Conservation (phyloP, 1,140 invertebrate genomes). For the Nilaparvata lugens region DNA sequence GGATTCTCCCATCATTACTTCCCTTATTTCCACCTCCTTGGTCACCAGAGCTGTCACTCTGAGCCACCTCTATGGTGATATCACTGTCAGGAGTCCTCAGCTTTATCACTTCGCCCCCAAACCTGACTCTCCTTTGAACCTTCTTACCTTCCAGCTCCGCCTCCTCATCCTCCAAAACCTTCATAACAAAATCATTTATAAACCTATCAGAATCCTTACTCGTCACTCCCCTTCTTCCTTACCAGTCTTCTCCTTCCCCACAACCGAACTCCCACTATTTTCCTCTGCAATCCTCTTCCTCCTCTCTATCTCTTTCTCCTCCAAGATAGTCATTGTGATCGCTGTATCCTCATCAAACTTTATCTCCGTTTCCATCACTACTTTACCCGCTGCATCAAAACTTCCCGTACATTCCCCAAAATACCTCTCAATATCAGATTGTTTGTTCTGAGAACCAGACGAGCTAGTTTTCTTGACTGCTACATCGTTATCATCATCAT, state of each 20-base stretch:
- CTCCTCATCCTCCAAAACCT: constrained; percentile 22
- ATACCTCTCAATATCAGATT: constrained; percentile 5
- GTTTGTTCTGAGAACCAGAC: neutral
- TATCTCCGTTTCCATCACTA: constrained; percentile 71
- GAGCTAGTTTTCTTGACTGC: neutral
- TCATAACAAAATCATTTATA: constrained; percentile 20
- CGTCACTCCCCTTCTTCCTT: neutral
- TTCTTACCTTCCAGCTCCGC: constrained; percentile 29
- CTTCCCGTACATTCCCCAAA: constrained; percentile 5
- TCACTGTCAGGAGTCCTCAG: constrained; percentile 74
- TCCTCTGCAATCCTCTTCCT: constrained; percentile 26
- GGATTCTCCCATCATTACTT: no score
- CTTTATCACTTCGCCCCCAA: constrained; percentile 74
- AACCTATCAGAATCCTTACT: neutral
- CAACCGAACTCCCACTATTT: constrained; percentile 3
- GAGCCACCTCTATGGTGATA: constrained; percentile 29
- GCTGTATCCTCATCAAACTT: constrained; percentile 64
- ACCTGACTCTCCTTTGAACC: constrained; percentile 50
- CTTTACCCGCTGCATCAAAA: constrained; percentile 21
- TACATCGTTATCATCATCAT: neutral
- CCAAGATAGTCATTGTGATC: constrained; percentile 69
- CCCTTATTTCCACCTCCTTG: neutral
- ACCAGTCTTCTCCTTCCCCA: neutral
- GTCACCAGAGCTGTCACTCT: constrained; percentile 1
- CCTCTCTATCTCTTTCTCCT: constrained; percentile 48